Conservation (phyloP, 2,888 invertebrate genomes). For the Parnassius glacialis region DNA sequence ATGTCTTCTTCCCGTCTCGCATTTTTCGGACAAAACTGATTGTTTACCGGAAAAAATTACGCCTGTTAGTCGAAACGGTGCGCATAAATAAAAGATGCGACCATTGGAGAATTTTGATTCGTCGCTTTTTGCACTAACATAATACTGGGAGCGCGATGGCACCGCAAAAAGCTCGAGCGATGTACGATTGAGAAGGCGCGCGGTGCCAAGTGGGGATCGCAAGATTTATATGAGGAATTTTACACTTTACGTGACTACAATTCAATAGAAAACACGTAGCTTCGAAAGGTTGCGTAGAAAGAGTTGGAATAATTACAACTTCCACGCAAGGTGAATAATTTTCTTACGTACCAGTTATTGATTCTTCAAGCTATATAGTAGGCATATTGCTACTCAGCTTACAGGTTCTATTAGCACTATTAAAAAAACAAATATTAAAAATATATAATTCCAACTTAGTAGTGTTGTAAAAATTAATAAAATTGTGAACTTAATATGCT, state of each 20-base stretch:
- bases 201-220: constrained; percentile 56
- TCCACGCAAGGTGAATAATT: too few species aligned
- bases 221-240: constrained; percentile 54
- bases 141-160: constrained; percentile 61
- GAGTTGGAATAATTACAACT: constrained; percentile 3
- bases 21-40: constrained; percentile 80
- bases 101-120: constrained; percentile 75
- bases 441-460: too few species aligned
- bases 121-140: constrained; percentile 58
- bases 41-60: constrained; percentile 81
- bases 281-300: neutral
- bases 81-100: constrained; percentile 77
- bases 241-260: constrained; percentile 37
- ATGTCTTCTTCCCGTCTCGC: constrained; percentile 72
- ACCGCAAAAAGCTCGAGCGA: constrained; percentile 55
- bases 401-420: too few species aligned
- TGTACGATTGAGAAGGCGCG: constrained; percentile 64
- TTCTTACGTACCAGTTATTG: too few species aligned
- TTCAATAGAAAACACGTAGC: neutral
- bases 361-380: too few species aligned
- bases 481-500: neutral
- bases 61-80: constrained; percentile 73
- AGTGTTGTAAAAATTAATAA: neutral
- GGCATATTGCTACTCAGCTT: too few species aligned
- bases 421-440: too few species aligned